Percentiles rank a stretch among this genome's conserved stretches.
These are phyloP conservation scores for Lacerta viridis DNA, from an alignment of 2,797 vertebrate genomes.

Conservation along the genomic window DNA sequence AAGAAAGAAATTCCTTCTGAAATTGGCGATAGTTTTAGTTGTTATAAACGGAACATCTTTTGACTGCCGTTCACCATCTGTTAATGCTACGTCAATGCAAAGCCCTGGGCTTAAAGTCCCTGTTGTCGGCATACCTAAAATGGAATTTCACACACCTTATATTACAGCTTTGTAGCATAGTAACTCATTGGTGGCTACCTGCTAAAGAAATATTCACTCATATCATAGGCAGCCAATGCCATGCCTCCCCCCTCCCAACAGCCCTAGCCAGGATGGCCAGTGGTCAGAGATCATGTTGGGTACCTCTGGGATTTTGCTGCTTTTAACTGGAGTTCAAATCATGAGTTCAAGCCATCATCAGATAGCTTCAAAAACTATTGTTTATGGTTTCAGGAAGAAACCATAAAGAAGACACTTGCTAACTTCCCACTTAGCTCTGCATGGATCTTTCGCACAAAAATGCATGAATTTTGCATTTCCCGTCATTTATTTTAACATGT, in stretches of 20 bases:
- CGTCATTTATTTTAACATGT: neutral
- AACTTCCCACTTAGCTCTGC: neutral
- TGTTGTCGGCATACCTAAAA: neutral
- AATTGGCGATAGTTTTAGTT: neutral
- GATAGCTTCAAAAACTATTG: neutral
- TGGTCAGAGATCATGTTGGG: no score
- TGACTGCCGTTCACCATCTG: neutral
- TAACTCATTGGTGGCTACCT: neutral
- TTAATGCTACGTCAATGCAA: neutral
- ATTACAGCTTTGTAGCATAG: neutral
- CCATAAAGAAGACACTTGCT: neutral
- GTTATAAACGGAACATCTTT: neutral
- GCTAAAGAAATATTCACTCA: neutral
- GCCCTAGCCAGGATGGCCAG: no score
- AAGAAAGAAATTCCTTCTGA: constrained; percentile 5
- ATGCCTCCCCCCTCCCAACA: no score
- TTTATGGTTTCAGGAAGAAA: neutral
- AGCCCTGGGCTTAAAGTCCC: neutral
- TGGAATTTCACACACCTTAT: neutral
- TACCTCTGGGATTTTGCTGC: neutral
- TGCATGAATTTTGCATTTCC: neutral
- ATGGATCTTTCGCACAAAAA: neutral
- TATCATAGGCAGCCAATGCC: neutral
- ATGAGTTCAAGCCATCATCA: neutral
- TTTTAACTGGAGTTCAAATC: neutral